A percentile compares a stretch with the other conserved stretches of the same genome.
These are phyloP conservation scores for Lordiphosa andalusiaca DNA, from an alignment of 2,888 invertebrate genomes.

Conservation along the genomic window DNA sequence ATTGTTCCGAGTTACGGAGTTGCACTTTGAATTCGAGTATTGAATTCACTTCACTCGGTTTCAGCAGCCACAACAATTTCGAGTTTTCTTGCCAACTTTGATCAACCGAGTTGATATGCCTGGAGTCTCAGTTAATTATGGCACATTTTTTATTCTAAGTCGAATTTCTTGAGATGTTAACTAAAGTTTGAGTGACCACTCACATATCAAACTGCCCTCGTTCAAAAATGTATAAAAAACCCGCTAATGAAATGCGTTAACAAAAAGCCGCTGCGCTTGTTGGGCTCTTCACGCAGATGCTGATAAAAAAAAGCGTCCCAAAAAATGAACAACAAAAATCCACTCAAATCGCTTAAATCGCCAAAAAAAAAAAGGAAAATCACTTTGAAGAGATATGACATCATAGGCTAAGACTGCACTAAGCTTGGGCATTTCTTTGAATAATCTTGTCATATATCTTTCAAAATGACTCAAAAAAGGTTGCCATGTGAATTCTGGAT, in stretches of 20 bases:
- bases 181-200: too few species aligned
- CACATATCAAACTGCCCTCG: background rate
- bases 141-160: too few species aligned
- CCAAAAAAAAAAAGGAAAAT: constrained; percentile 32
- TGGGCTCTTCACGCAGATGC: constrained; percentile 35
- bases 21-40: too few species aligned
- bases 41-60: too few species aligned
- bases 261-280: constrained; percentile 50
- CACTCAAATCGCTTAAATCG: constrained; percentile 20
- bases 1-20: too few species aligned
- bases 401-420: constrained; percentile 50
- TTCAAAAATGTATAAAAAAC: constrained; percentile 11
- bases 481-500: constrained; percentile 19
- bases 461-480: constrained; percentile 23
- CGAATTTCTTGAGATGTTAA: too few species aligned
- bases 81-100: too few species aligned
- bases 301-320: constrained; percentile 47
- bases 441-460: constrained; percentile 25
- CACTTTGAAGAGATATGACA: constrained; percentile 52
- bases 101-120: too few species aligned
- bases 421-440: constrained; percentile 55
- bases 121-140: too few species aligned
- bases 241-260: constrained; percentile 61
- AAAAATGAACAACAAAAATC: constrained; percentile 18
- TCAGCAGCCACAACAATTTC: too few species aligned